phyloP scores from a whole-genome alignment of 2,888 invertebrate genomes.

The Salpingus planirostris region DNA sequence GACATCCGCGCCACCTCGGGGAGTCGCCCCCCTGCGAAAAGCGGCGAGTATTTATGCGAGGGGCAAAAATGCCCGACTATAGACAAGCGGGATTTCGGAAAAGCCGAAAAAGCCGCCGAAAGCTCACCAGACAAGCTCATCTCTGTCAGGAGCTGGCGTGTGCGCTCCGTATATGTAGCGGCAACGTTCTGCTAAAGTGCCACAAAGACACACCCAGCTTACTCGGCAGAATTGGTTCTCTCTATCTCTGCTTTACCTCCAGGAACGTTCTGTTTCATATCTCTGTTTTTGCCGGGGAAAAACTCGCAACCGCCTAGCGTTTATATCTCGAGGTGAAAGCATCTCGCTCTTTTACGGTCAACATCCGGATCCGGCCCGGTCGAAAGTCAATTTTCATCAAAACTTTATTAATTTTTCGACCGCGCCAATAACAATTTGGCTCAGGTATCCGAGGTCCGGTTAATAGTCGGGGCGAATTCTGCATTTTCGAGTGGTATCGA shows the following conservation, averaged over 20 bases:
- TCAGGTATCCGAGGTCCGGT: too few species aligned
- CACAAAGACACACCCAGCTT: slow-evolving; percentile 33
- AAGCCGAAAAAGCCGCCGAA: slow-evolving; percentile 19
- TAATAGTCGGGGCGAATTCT: too few species aligned
- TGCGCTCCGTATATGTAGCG: slow-evolving; percentile 11
- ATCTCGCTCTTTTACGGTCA: slow-evolving; percentile 17
- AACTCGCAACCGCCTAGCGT: slow-evolving; percentile 17
- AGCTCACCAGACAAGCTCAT: slow-evolving; percentile 23
- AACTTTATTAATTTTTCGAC: slow-evolving; percentile 2
- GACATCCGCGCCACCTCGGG: too few species aligned
- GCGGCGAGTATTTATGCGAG: too few species aligned
- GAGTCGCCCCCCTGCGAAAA: too few species aligned
- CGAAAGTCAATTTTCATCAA: slow-evolving; percentile 14
- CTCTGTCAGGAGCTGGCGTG: slow-evolving; percentile 25
- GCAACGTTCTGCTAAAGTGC: slow-evolving; percentile 26
- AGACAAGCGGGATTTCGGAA: slow-evolving; percentile 1
- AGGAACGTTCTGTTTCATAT: slow-evolving; percentile 22
- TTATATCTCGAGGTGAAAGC: slow-evolving; percentile 22
- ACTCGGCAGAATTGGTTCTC: slow-evolving; percentile 32
- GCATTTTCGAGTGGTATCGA: too few species aligned
- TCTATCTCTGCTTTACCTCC: slow-evolving; percentile 25
- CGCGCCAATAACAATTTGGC: too few species aligned
- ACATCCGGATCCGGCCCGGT: slow-evolving; percentile 10
- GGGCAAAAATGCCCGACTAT: slow-evolving; percentile 1
- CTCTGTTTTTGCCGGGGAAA: slow-evolving; percentile 17